Base-by-base conservation (phyloP, 2,797 vertebrate genomes). In the Rhincodon typus region DNA sequence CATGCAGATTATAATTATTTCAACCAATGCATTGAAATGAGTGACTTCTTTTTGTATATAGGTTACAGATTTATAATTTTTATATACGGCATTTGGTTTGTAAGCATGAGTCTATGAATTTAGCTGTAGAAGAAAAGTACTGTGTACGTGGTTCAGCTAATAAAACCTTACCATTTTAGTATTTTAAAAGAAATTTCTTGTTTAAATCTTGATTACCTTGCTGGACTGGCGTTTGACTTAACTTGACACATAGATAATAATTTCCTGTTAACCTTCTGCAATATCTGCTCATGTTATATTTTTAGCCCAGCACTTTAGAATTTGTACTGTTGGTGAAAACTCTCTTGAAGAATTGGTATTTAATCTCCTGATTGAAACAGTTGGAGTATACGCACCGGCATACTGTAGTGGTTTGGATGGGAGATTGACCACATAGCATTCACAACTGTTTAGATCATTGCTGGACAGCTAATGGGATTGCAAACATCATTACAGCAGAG, bases 101-200 rank as follows among this genome's bases (percentile, higher is more conserved):
- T 95, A 74, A 95, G 94, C 94, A 95, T 95, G 94, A 95, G 77
- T 95, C 70, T 95, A 91, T 91, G 69, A 97, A 97, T 97, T 97
- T 97, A 97, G 97, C 96, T 98, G 97, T 98, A 94, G 93, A 95
- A 69, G 30, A 97, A 97, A 97, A 97, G 97, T 98, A 98, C 97
- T 97, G 97, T 98, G 97, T 97, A 98, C 97, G 97, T 96, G 96
- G 96, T 96, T 84, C 97, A 97, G 97, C 97, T 96, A 98, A 97
- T 97, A 97, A 98, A 96, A 97, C 46, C 46, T 53, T 95, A 53
- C 34, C 94, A 95, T 95, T 95, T 95, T 95, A 95, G 94, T 94
- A 94, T 74, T 94, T 94, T 74, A n/a, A 94, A n/a, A 69, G 27
- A 38, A 66, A 8, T 62, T 62, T 62, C 62, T 93, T 19, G 7